Evolutionary conservation across 2,113 vertebrate genomes (phyloP), one percentile per base, ranked within the genome.

Genomic region (Sapayoa aenigma): DNA sequence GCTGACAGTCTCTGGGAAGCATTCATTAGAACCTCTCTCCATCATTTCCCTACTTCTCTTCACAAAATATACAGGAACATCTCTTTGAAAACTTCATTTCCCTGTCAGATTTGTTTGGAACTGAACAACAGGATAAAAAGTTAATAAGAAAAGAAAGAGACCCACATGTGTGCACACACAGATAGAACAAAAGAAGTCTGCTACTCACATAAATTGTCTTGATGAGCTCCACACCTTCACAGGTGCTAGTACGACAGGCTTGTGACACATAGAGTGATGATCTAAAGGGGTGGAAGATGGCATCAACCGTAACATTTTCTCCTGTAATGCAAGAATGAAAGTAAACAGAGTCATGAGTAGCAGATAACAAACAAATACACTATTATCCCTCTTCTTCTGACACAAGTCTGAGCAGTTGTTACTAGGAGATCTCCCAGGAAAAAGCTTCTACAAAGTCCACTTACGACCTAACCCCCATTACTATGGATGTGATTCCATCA

Each of bases 211-310:
- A 79, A 30, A 99, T 97, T 24, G 21, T 62, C 95, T 98, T 99
- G 79, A 99, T 98, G 28, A 99, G 98, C 65, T 99, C 97, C 53
- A 99, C 98, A 22, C 99, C 99, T 97, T 99, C 99, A 85, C 99
- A 99, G 66, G 98, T 98, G 95, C 99, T 99, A 95, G 98, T 99
- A 30, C 95, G 97, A 75, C 99, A 99, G 88, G 98, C 98, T 62
- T 96, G 97, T 37, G 98, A 98, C 55, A 97, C 97, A 96, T 99
- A 99, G 46, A 98, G 53, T 1, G 96, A 92, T 53, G 98, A 98
- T 46, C 96, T 85, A 49, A 99, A 98, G 23, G 71, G 84, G 14
- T 97, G 79, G 90, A 97, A 99, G 35, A 42, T 94, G 5, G 98
- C 98, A 5, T 86, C 39, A 35, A 98, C 92, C 6, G 53, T 95